A percentile compares a stretch with the other conserved stretches of the same genome.
These are phyloP conservation scores for Dicyrtoma fusca DNA, from an alignment of 2,888 invertebrate genomes.

Conservation along the genomic window DNA sequence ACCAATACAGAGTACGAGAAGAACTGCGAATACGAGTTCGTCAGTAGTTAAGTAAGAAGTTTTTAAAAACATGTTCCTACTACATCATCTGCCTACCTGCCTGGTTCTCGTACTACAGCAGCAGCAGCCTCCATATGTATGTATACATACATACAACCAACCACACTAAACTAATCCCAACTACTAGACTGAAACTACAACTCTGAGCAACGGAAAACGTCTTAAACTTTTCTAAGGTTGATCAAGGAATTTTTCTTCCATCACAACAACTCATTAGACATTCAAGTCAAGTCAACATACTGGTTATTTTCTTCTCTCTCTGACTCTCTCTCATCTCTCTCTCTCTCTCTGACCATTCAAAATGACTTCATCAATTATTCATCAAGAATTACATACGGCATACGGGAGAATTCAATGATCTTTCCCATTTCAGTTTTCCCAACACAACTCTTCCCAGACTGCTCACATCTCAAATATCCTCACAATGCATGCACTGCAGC, in stretches of 20 bases:
- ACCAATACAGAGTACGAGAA: too few species aligned
- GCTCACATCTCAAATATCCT: too few species aligned
- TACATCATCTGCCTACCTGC: conserved; percentile 3
- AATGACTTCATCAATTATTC: conserved; percentile 39
- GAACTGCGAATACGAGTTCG: too few species aligned
- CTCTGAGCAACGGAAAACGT: too few species aligned
- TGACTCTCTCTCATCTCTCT: conserved; percentile 3
- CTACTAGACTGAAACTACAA: too few species aligned
- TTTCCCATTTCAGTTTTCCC: conserved; percentile 1
- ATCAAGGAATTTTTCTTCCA: conserved; percentile 30
- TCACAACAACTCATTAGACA: conserved; percentile 40
- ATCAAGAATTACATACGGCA: conserved; percentile 25
- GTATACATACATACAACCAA: too few species aligned
- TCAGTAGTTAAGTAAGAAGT: too few species aligned
- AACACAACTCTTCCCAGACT: neutral
- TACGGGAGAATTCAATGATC: conserved; percentile 36
- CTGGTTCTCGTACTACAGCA: neutral
- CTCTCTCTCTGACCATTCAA: conserved; percentile 24
- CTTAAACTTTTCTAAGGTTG: too few species aligned
- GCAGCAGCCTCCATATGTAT: too few species aligned
- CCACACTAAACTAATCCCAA: too few species aligned
- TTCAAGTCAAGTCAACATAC: conserved; percentile 35
- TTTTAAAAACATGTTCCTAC: neutral
- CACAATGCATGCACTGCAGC: neutral
- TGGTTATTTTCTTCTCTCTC: conserved; percentile 34